Evolutionary conservation across 2,888 invertebrate genomes (phyloP), one percentile per base, ranked within the genome.

Genomic region (Rhyacophila evoluta): DNA sequence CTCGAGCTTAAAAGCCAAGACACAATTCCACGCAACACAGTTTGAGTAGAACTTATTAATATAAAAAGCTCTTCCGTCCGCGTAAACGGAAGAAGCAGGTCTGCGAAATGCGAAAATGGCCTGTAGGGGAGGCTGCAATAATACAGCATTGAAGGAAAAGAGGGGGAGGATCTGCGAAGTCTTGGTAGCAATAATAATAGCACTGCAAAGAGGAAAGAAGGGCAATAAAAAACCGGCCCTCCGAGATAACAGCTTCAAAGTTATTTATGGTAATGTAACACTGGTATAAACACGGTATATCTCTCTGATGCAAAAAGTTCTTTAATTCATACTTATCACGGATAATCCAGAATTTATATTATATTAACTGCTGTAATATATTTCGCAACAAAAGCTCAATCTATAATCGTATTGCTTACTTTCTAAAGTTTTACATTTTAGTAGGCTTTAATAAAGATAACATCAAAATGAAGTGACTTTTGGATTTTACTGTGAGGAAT

Each of bases 151-250:
- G n/a, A n/a, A n/a, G 39, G 15, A 39, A 39, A 41, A 4, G 55
- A 19, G 55, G 10, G 12, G 55, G 12, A 19, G 55, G 12, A 55
- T 25, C 55, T 55, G 55, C 12, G 55, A 55, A 55, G 10, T 10
- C 55, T 55, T 55, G 55, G 55, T 55, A 19, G 55, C 55, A 19
- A 33, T 33, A 55, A 55, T 55, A 55, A 55, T 55, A 19, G 55
- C 15, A 19, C 15, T 15, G 25, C 55, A 19, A 25, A 19, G 55
- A 55, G 55, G 55, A 55, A 55, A 55, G 19, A 19, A 19, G 8
- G 55, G 55, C 55, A 55, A 55, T 55, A 55, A 55, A 55, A 55
- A 55, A 55, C 55, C 55, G 55, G 55, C 55, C 55, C 55, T 55
- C 19, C 55, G 55, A 55, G 55, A 55, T 55, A 55, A 55, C 55